Percentiles rank a stretch among this genome's conserved stretches.
Conservation (phyloP, 2,113 vertebrate species). For the Myiagra hebetior region DNA sequence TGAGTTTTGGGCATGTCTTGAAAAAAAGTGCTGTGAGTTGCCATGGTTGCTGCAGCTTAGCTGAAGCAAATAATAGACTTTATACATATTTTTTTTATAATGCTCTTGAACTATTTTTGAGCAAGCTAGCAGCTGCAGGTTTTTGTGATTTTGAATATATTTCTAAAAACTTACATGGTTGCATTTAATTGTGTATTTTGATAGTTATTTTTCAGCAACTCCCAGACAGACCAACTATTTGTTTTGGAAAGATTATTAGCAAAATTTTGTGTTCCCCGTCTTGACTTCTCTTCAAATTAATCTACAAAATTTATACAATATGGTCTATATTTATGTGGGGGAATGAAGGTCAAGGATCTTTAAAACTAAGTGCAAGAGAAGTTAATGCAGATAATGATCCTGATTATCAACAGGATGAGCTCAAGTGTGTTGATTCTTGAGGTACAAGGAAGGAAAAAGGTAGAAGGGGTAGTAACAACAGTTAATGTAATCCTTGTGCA, state of each 20-base stretch:
- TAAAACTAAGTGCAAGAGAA: neutral
- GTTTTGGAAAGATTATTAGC: neutral
- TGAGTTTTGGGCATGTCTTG: neutral
- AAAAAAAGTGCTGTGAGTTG: neutral
- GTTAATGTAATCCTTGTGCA: neutral
- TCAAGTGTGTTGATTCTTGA: neutral
- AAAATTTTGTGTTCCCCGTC: neutral
- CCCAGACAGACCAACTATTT: neutral
- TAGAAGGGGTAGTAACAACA: neutral
- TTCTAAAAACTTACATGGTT: neutral
- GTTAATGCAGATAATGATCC: neutral
- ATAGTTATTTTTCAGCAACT: neutral
- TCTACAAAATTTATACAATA: neutral
- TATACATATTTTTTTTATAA: neutral
- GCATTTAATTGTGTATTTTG: neutral
- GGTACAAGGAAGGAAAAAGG: neutral
- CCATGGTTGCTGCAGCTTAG: constrained; percentile 15
- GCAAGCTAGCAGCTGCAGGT: neutral
- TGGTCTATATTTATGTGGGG: neutral
- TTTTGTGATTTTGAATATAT: neutral
- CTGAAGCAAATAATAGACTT: neutral
- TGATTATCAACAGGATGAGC: neutral
- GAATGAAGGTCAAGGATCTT: neutral
- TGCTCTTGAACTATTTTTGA: neutral
- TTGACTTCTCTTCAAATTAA: neutral